phyloP scores from a whole-genome alignment of 2,797 vertebrate genomes.

The Cryptoblepharus egeriae region DNA sequence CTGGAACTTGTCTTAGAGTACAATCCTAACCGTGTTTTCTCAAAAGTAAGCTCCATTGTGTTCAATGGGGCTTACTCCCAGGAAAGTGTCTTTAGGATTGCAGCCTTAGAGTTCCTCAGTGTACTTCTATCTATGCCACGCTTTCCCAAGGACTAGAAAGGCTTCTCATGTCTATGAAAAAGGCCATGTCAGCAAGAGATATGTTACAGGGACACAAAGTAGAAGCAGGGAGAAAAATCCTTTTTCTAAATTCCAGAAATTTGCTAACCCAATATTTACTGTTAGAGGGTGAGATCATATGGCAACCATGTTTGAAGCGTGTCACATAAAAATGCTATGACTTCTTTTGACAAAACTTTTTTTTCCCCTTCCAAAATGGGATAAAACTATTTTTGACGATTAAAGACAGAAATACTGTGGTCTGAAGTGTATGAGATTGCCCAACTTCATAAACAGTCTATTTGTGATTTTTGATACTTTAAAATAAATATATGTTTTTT shows the following conservation, averaged over 20 bases:
- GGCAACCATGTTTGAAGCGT: constrained; percentile 16
- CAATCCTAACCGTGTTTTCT: too few species aligned
- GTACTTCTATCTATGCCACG: background rate
- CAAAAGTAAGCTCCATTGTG: too few species aligned
- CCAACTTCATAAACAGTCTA: background rate
- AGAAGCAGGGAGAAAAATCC: background rate
- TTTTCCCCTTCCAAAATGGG: background rate
- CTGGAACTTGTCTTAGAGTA: background rate
- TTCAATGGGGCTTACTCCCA: too few species aligned
- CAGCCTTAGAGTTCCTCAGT: constrained; percentile 23
- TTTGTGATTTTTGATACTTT: constrained; percentile 7
- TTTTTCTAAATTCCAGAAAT: constrained; percentile 19
- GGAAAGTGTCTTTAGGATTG: too few species aligned
- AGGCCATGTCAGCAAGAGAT: constrained; percentile 38
- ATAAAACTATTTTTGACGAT: constrained; percentile 23
- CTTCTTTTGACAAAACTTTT: background rate
- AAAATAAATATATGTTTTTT: constrained; percentile 25
- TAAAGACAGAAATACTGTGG: constrained; percentile 3
- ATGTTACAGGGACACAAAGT: constrained; percentile 17
- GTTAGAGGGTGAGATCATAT: constrained; percentile 9
- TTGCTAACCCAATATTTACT: constrained; percentile 33
- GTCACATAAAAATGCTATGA: constrained; percentile 25
- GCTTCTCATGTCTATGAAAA: constrained; percentile 21
- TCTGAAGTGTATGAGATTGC: background rate
- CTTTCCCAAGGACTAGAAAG: constrained; percentile 10